Conservation (phyloP, 2,888 invertebrate species). For the Lucinisca nassula region DNA sequence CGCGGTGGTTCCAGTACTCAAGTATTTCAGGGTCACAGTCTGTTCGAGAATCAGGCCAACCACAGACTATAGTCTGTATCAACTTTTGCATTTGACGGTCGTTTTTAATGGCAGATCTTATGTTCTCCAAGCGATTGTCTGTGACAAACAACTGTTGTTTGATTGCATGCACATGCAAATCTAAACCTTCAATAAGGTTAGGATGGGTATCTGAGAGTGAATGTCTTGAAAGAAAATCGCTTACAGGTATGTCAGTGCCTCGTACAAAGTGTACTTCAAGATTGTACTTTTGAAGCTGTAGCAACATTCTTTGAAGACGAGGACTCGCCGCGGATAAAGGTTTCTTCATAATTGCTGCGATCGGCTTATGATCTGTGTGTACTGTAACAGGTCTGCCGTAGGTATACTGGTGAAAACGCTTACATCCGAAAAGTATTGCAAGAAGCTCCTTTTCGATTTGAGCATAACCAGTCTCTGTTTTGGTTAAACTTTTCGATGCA, state of each 20-base stretch:
- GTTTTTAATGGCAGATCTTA: conserved; percentile 30
- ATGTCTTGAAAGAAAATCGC: conserved; percentile 53
- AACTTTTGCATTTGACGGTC: conserved; percentile 39
- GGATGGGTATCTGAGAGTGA: conserved; percentile 39
- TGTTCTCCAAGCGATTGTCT: conserved; percentile 21
- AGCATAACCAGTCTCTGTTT: conserved; percentile 34
- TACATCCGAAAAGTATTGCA: not conserved
- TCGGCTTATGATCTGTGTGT: conserved; percentile 63
- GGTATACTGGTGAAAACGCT: conserved; percentile 55
- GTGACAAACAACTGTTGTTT: conserved; percentile 25
- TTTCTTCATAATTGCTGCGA: conserved; percentile 59
- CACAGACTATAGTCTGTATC: conserved; percentile 27
- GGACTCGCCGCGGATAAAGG: conserved; percentile 56
- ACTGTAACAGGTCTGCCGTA: conserved; percentile 37
- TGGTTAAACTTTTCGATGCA: conserved; percentile 43
- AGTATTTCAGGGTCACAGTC: conserved; percentile 8
- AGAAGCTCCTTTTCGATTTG: conserved; percentile 58
- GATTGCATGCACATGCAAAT: conserved; percentile 29
- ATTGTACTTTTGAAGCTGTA: conserved; percentile 56
- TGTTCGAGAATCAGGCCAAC: conserved; percentile 35
- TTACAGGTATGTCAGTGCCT: conserved; percentile 44
- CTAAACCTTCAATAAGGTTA: conserved; percentile 1
- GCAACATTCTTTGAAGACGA: conserved; percentile 57
- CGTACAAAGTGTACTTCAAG: conserved; percentile 47
- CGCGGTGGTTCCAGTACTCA: conserved; percentile 55